Evolutionary conservation across 1,140 invertebrate species (phyloP), one percentile per base, ranked within the genome.

Genomic region (Drosophila arizonae): DNA sequence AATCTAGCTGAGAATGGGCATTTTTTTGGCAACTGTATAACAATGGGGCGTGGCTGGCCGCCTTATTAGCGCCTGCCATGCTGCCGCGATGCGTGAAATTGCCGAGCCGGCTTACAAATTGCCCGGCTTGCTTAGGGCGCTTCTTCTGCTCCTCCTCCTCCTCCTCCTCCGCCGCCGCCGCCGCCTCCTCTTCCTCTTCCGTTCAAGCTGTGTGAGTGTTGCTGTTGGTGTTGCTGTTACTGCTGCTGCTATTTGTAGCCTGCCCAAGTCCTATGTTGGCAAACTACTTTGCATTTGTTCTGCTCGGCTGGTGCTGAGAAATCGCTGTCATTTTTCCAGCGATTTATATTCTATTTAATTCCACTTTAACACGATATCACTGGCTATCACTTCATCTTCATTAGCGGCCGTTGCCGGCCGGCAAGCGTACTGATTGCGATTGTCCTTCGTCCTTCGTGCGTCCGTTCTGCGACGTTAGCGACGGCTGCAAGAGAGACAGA

Each of bases 281-380:
- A 76, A 88, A 87, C 85, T 88, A 88, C 76, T 87, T 84, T 79
- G 74, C 84, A 88, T 82, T 88, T 87, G 70, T 84, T 89, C 72
- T 77, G 79, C 79, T 89, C 69, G 73, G 81, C 68, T 79, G 76
- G 51, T 68, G 79, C 79, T 88, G 84, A 88, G 74, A 89, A 88
- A 88, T 88, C 71, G 77, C 77, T 64, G 77, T 75, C 84, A 88
- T 88, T 88, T 84, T 88, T 88, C 69, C 68, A 77, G 74, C 84
- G 74, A 88, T 88, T 88, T 88, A 89, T 89, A 89, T 89, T 88
- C 73, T 89, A 88, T 88, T 88, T 88, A 88, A 88, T 88, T 88
- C 67, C 45, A 74, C 66, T 76, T 76, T 73, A 73, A 76, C 74
- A 76, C 70, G 71, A 73, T 73, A 73, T 57, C 56, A 43, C 73